Base-by-base conservation (phyloP, 2,888 invertebrate genomes). In the Adelognathus sp. region DNA sequence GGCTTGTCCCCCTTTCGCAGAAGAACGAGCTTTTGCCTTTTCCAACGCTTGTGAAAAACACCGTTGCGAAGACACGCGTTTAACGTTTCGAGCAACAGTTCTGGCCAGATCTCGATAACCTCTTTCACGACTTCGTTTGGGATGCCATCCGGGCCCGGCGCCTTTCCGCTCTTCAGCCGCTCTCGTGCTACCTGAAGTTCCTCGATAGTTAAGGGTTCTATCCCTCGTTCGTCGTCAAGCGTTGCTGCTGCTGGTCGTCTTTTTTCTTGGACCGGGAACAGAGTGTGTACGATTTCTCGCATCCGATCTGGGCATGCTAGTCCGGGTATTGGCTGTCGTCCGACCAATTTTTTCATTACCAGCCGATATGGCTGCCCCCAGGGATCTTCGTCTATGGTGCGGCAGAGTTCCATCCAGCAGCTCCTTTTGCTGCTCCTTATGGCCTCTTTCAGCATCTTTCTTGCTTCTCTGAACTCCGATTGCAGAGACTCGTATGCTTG, bases 1-100 rank as follows among this genome's bases (percentile, higher is more conserved):
- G 71, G 76, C 11, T 60, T 71, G 3, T 75, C 60, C 7, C 76
- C 64, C 39, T 83, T 82, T 2, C 79, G 74, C 2, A 82, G 70
- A 3, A 82, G 73, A 0, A 50, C 78, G 0, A 82, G 78, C 33
- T 67, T 66, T 52, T 80, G 76, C 16, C 29, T 16, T 24, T 82
- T 82, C 75, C 80, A 82, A 0, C 21, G 16, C 7, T 31, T 3
- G 2, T 77, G 76, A 44, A 79, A 83, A 11, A 18, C 56, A 18
- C 79, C 75, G n/a, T 67, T 80, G 33, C 11, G 7, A 1, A 72
- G 46, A 39, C 50, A 52, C 24, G 27, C 50, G 46, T 52, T 66
- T 14, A 33, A 66, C 33, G 58, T 31, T 14, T 66, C 63, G 2
- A 79, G 39, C 52, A 81, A 79, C n/a, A 82, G n/a, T 0, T 64